phyloP scores from a whole-genome alignment of 2,888 invertebrate species.

The Pseudococcus viburni region DNA sequence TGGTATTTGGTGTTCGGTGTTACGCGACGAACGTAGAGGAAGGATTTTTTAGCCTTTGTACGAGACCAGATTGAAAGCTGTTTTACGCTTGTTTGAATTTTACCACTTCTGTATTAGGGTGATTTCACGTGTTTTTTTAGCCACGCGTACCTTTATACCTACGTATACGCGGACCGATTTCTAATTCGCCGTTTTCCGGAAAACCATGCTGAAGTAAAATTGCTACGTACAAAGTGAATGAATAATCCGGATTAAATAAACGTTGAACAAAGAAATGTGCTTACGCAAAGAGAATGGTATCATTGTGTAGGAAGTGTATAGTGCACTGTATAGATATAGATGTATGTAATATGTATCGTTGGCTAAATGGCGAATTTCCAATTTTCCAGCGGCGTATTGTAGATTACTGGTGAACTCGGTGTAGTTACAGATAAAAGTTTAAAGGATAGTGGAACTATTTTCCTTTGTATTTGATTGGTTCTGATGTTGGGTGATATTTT shows the following conservation, averaged over 20 bases:
- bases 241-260: conserved; percentile 2
- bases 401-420: too few species aligned
- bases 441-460: too few species aligned
- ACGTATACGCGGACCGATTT: neutral
- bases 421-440: too few species aligned
- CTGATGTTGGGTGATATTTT: too few species aligned
- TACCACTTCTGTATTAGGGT: conserved; percentile 14
- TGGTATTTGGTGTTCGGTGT: neutral
- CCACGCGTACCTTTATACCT: neutral
- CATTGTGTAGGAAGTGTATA: too few species aligned
- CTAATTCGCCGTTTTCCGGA: neutral
- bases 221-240: neutral
- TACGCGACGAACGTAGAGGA: neutral
- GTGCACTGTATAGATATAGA: too few species aligned
- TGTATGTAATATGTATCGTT: too few species aligned
- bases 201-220: neutral
- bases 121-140: neutral
- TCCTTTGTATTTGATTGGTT: too few species aligned
- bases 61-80: neutral
- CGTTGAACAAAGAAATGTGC: neutral
- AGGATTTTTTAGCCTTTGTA: conserved; percentile 2
- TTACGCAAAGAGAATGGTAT: neutral
- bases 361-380: too few species aligned
- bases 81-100: conserved; percentile 35
- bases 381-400: too few species aligned